These are phyloP conservation scores for Eulemur rubriventer DNA, from an alignment of 2,797 vertebrate genomes.

Conservation along the genomic window DNA sequence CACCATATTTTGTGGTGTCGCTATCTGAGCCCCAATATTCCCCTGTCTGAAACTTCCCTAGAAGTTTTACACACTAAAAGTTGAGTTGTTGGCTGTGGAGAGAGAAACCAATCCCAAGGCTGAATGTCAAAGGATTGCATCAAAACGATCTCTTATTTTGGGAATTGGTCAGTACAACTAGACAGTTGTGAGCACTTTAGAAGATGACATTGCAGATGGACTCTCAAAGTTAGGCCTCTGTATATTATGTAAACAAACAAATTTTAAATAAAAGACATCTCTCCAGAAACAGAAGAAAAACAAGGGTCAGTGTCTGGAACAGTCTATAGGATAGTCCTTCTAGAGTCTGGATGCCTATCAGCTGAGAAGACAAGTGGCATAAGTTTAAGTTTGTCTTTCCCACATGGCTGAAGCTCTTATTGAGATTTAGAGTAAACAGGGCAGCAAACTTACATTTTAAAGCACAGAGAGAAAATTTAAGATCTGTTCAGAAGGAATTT, in stretches of 20 bases:
- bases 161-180: not conserved
- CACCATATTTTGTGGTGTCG: not conserved
- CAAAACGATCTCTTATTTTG: not conserved
- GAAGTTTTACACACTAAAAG: not conserved
- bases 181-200: not conserved
- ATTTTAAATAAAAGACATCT: not conserved
- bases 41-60: not conserved
- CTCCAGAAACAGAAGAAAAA: not conserved
- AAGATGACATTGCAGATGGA: not conserved
- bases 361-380: not conserved
- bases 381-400: not conserved
- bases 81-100: not conserved
- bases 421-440: not conserved
- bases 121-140: not conserved
- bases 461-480: not conserved
- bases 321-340: not conserved
- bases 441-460: not conserved
- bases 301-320: not conserved
- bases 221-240: not conserved
- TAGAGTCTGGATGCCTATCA: too few species aligned
- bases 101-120: not conserved
- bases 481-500: not conserved
- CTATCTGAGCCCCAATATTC: not conserved
- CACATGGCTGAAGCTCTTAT: not conserved
- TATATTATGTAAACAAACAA: not conserved